Conservation (phyloP, 2,113 vertebrate species). For the Picathartes gymnocephalus region DNA sequence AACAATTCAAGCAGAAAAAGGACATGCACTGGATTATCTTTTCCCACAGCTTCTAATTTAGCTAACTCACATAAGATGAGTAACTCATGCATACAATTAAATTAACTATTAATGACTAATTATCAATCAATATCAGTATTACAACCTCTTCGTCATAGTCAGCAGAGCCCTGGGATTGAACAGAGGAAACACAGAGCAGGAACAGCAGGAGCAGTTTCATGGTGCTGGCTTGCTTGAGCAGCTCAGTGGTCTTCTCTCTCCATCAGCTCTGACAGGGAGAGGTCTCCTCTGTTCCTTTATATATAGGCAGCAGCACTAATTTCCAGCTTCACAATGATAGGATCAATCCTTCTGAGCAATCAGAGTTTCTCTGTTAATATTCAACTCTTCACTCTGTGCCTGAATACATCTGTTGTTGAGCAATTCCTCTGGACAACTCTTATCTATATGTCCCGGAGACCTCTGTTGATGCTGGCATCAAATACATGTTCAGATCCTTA, state of each 20-base stretch:
- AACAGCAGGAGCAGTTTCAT: slow-evolving; percentile 72
- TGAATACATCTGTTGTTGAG: slow-evolving; percentile 62
- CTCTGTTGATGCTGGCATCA: slow-evolving; percentile 10
- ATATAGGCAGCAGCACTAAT: neutral
- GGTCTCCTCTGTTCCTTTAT: slow-evolving; percentile 25
- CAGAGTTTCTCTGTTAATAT: slow-evolving; percentile 66
- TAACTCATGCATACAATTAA: neutral
- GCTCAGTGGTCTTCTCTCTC: slow-evolving; percentile 16
- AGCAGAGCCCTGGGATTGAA: neutral
- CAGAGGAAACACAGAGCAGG: slow-evolving; percentile 58
- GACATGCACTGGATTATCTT: neutral
- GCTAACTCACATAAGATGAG: neutral
- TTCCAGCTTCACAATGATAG: neutral
- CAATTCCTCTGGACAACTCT: slow-evolving; percentile 68
- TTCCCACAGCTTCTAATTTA: neutral
- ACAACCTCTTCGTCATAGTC: slow-evolving; percentile 63
- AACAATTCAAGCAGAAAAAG: neutral
- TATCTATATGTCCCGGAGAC: slow-evolving; percentile 53
- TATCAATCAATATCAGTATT: neutral
- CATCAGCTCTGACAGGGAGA: neutral
- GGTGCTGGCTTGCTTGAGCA: slow-evolving; percentile 8
- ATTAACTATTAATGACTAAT: neutral
- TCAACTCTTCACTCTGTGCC: slow-evolving; percentile 56
- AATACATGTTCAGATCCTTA: neutral
- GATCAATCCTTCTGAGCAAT: neutral